Evolutionary conservation across 2,888 invertebrate genomes (phyloP), one percentile per base, ranked within the genome.

Genomic region (Pollenia griseotomentosa): DNA sequence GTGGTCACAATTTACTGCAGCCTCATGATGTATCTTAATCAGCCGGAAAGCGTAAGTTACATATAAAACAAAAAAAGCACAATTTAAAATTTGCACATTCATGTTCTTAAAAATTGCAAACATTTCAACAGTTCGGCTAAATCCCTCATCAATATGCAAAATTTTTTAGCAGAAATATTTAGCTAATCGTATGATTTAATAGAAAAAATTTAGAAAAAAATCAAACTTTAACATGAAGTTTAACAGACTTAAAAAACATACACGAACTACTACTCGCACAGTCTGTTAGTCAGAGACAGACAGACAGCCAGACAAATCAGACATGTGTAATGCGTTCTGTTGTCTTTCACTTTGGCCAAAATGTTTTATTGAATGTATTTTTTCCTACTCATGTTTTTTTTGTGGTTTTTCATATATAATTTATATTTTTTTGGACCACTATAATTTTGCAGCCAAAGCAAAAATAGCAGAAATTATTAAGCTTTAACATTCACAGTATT

Each of bases 321-420:
- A 53, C 57, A 83, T 71, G 48, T 79, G 84, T 71, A 73, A 74
- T 74, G 79, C 79, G 79, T 84, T 84, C 84, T 79, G 74, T 74
- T 79, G 79, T 79, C 79, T 79, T 79, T 79, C 74, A 68, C 73
- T 79, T 79, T 61, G 61, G 53, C 46, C 51, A 68, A 79, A 84
- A 59, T 33, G 40, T 71, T 83, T 83, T 78, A 51, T 65, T 77
- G 68, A 70, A 57, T 65, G 12, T 61, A 42, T 53, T 19, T 55
- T 57, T 48, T n/a, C 3, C 7, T 74, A 6, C 12, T 33, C 40
- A 16, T 70, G 9, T 53, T 10, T 74, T 7, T 33, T 51, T 74
- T 14, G 16, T 42, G 48, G 23, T 73, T 63, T 63, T 77, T 46
- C 48, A 23, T 23, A 53, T 65, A 78, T 78, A 73, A 78, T 71